phyloP scores from a whole-genome alignment of 2,113 vertebrate genomes.

The Oxygymnocypris stewartii region DNA sequence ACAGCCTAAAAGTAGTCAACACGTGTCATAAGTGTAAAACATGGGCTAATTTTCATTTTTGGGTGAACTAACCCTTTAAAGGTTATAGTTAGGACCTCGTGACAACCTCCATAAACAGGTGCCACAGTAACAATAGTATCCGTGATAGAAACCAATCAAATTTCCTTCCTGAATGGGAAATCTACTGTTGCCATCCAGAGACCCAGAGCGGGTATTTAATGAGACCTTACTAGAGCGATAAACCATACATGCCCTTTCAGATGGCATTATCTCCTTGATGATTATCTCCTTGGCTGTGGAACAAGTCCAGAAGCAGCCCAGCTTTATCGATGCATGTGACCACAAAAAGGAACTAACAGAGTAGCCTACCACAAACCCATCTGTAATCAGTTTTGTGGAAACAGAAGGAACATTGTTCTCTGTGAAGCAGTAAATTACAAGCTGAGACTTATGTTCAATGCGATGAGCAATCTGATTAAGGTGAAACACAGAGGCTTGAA shows the following conservation, averaged over 20 bases:
- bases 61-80: no score
- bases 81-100: not conserved
- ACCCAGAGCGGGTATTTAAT: conserved; percentile 32
- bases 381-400: conserved; percentile 57
- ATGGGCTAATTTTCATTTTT: no score
- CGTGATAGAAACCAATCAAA: conserved; percentile 28
- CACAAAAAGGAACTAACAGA: conserved; percentile 40
- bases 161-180: conserved; percentile 5
- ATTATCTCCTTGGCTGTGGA: conserved; percentile 46
- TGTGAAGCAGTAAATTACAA: conserved; percentile 57
- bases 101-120: conserved; percentile 13
- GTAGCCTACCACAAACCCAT: conserved; percentile 16
- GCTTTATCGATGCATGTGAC: conserved; percentile 41
- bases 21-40: no score
- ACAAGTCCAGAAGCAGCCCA: conserved; percentile 22
- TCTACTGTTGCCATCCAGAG: conserved; percentile 5
- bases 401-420: conserved; percentile 67
- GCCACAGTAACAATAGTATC: not conserved
- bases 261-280: conserved; percentile 42
- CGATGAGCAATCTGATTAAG: conserved; percentile 54
- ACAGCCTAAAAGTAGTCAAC: no score
- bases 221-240: conserved; percentile 38
- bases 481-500: conserved; percentile 43
- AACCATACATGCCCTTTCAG: conserved; percentile 4
- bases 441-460: conserved; percentile 52